These are phyloP conservation scores for Pachypeltis micranthus DNA, from an alignment of 1,140 invertebrate genomes.

Conservation along the genomic window DNA sequence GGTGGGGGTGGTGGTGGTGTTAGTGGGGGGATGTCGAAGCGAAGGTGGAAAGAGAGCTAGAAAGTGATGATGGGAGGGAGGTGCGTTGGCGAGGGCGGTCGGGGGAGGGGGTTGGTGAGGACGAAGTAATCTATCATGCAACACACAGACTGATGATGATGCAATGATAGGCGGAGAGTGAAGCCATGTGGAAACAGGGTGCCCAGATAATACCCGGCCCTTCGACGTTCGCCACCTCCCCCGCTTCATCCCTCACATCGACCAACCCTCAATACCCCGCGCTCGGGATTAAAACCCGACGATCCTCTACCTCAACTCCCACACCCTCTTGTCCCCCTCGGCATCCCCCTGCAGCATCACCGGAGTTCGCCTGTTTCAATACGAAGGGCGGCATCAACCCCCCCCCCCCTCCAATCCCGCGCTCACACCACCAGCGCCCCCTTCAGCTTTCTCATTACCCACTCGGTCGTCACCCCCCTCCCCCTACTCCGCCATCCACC, in stretches of 20 bases:
- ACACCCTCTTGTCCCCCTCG: too few species aligned
- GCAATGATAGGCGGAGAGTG: slow-evolving; percentile 11
- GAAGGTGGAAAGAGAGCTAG: neutral
- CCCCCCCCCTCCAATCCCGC: neutral
- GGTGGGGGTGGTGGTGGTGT: too few species aligned
- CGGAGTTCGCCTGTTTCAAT: slow-evolving; percentile 8
- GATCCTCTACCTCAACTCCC: neutral
- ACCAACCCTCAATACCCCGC: neutral
- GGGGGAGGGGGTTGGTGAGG: neutral
- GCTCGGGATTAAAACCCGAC: neutral
- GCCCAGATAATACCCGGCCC: slow-evolving; percentile 1
- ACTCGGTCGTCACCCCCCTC: slow-evolving; percentile 4
- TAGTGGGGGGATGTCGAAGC: too few species aligned
- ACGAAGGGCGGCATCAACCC: neutral
- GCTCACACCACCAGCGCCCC: too few species aligned
- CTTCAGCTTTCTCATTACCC: slow-evolving; percentile 10
- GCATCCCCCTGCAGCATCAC: too few species aligned
- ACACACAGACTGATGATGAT: slow-evolving; percentile 13
- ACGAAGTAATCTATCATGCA: slow-evolving; percentile 12
- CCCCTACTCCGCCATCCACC: neutral
- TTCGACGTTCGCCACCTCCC: neutral
- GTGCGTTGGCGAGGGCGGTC: neutral
- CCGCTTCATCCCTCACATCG: neutral
- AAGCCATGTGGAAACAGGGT: slow-evolving; percentile 13
- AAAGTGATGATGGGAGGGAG: neutral